Base-by-base conservation (phyloP, 2,888 invertebrate genomes). In the Panzeria rudis region DNA sequence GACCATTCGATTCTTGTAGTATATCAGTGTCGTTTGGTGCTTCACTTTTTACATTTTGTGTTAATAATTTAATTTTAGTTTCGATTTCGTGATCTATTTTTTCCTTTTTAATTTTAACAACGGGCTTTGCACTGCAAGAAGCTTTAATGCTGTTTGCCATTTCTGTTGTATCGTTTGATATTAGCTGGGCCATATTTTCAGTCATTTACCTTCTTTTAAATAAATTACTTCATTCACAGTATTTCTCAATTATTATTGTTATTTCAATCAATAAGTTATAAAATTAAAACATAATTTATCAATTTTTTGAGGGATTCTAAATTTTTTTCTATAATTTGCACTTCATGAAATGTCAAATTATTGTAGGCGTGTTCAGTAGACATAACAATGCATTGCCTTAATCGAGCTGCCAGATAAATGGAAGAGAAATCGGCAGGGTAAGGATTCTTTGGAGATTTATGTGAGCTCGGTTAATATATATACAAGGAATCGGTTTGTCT, bases 41-140 rank as follows among this genome's bases (percentile, higher is more conserved):
- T 69, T 84, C 87, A 47, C 17, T 29, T 66, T 84, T 86, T 5
- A 86, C 59, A n/a, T 73, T 25, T 47, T 56, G 15, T 5, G 52
- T 68, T 13, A 83, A 47, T 15, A 66, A 47, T 20, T 88, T 87
- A 2, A 92, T 88, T 73, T 91, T 91, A n/a, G 87, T 87, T 61
- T 92, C 91, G 20, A 92, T 87, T 84, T 92, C 91, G 9, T 87
- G 88, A 81, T 92, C 92, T 52, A 90, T 79, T 88, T 89, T 90
- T 87, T 92, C 92, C 72, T 89, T 76, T 86, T 92, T 92, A 20
- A 92, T 89, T 87, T 88, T 89, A 23, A 87, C 59, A 50, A 73
- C 61, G 76, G 61, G 25, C 20, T 61, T 59, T 29, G 11, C 41
- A 29, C 17, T 44, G 56, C 35, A 38, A n/a, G 38, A 62, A 38